phyloP scores from a whole-genome alignment of 2,888 invertebrate genomes.

The Xanthia icteritia region DNA sequence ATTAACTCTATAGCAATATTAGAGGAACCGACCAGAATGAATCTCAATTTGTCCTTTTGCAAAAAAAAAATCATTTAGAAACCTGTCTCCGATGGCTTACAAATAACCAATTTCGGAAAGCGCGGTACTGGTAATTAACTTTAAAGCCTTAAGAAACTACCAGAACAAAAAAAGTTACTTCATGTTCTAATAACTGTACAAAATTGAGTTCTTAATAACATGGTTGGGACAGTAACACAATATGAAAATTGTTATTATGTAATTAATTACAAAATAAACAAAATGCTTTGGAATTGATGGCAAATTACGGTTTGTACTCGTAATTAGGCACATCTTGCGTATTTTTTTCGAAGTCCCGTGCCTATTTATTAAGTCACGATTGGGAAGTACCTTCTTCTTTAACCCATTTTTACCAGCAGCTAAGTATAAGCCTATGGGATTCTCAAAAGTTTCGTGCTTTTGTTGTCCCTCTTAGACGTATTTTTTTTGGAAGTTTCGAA shows the following conservation, averaged over 20 bases:
- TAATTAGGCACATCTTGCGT: slow-evolving; percentile 16
- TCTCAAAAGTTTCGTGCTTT: too few relatives aligned
- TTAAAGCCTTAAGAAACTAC: background rate
- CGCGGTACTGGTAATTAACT: background rate
- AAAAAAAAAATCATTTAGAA: background rate
- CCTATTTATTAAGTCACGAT: background rate
- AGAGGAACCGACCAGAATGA: background rate
- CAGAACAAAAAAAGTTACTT: slow-evolving; percentile 11
- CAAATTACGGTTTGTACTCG: slow-evolving; percentile 43
- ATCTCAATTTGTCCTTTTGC: background rate
- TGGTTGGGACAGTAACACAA: slow-evolving; percentile 47
- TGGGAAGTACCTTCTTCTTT: slow-evolving; percentile 2
- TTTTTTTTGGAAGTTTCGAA: too few relatives aligned
- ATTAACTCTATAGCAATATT: background rate
- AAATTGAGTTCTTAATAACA: slow-evolving; percentile 45
- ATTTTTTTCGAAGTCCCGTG: slow-evolving; percentile 15
- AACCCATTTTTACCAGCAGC: background rate
- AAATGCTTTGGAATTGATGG: slow-evolving; percentile 50
- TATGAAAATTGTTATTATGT: slow-evolving; percentile 48
- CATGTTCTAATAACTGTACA: slow-evolving; percentile 37
- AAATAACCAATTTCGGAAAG: background rate
- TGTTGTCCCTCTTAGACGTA: too few relatives aligned
- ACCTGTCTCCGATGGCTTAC: background rate
- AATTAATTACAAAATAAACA: slow-evolving; percentile 51
- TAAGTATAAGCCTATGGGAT: too few relatives aligned